Evolutionary conservation across 2,113 vertebrate species (phyloP).

Genomic region (Nannobrachium achirus): DNA sequence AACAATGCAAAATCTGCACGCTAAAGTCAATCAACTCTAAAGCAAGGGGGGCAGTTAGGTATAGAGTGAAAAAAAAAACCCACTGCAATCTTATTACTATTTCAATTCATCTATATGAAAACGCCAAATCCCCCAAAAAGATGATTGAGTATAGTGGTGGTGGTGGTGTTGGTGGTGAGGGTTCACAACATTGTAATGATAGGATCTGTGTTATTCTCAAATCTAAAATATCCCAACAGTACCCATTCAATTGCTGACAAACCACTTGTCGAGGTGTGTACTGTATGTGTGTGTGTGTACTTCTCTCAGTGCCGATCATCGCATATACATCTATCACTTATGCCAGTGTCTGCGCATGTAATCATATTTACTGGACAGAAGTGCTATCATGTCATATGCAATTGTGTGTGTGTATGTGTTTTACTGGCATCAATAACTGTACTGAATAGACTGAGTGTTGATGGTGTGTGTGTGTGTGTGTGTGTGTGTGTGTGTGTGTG

Average conservation of each 20-base stretch:
- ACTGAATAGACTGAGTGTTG: constrained; percentile 10
- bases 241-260: constrained; percentile 10
- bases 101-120: constrained; percentile 23
- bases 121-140: constrained; percentile 24
- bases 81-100: constrained; percentile 56
- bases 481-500: not conserved
- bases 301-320: constrained; percentile 26
- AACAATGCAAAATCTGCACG: constrained; percentile 18
- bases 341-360: constrained; percentile 14
- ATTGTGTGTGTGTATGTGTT: constrained; percentile 2
- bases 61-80: constrained; percentile 32
- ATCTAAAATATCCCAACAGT: not conserved
- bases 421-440: constrained; percentile 35
- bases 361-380: constrained; percentile 28
- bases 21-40: constrained; percentile 22
- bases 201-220: not conserved
- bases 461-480: too few species aligned
- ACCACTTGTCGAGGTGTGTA: not conserved
- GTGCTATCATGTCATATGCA: constrained; percentile 7
- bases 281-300: not conserved
- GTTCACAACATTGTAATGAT: constrained; percentile 8
- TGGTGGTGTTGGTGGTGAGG: not conserved
- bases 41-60: constrained; percentile 1
- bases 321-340: constrained; percentile 19
- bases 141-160: constrained; percentile 1